These are phyloP conservation scores for Ramazzottius varieornatus DNA, from an alignment of 2,888 invertebrate genomes.

Conservation along the genomic window DNA sequence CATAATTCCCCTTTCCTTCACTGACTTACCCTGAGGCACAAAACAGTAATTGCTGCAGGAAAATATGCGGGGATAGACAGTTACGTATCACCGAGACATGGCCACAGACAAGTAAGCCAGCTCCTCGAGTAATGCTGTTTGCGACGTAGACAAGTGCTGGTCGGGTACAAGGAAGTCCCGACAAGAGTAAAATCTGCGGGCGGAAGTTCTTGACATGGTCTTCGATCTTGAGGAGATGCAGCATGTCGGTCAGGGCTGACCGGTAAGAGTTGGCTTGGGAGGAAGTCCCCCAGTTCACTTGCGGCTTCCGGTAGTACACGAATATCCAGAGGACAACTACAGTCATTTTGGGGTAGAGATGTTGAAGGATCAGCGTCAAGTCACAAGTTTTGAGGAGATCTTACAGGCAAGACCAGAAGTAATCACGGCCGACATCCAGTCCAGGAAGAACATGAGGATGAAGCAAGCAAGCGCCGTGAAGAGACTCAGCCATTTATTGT, in stretches of 20 bases:
- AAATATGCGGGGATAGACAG: background rate
- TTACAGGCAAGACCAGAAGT: conserved; percentile 16
- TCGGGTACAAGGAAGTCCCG: background rate
- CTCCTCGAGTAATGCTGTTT: conserved; percentile 17
- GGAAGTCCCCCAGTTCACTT: conserved; percentile 91
- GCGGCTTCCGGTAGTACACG: conserved; percentile 13
- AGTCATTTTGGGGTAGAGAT: background rate
- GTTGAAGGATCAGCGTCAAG: background rate
- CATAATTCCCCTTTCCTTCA: conserved; percentile 5
- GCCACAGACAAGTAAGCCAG: conserved; percentile 21
- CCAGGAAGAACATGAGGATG: conserved; percentile 22
- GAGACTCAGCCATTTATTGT: conserved; percentile 21
- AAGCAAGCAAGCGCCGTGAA: conserved; percentile 17
- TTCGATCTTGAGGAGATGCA: conserved; percentile 57
- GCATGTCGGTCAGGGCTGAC: conserved; percentile 56
- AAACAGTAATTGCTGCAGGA: background rate
- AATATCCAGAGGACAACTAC: background rate
- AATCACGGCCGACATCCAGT: conserved; percentile 22
- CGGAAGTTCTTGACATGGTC: conserved; percentile 91
- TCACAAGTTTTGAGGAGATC: too few species aligned
- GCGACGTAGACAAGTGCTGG: background rate
- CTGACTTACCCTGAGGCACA: background rate
- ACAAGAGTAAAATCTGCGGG: background rate
- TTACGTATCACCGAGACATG: conserved; percentile 16
- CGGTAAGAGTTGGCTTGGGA: conserved; percentile 88